These are phyloP conservation scores for Eolophus roseicapilla DNA, from an alignment of 2,113 vertebrate species.

Conservation along the genomic window DNA sequence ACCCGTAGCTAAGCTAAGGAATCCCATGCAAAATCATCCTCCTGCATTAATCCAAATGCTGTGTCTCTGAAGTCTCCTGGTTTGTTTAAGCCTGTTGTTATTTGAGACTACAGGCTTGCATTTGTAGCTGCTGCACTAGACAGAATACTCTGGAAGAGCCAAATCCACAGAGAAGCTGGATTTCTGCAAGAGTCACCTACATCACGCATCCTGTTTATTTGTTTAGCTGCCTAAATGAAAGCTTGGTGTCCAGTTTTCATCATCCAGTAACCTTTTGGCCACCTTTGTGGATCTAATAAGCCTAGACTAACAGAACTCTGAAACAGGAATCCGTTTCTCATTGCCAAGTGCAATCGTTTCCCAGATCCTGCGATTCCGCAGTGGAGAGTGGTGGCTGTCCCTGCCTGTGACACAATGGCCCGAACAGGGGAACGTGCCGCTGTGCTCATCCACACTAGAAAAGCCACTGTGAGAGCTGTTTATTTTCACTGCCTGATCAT, in stretches of 20 bases:
- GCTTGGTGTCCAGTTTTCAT: not conserved
- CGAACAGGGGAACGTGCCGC: not conserved
- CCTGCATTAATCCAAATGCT: not conserved
- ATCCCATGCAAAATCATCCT: not conserved
- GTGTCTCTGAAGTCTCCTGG: not conserved
- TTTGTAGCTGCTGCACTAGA: not conserved
- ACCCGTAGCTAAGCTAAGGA: not conserved
- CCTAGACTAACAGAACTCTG: not conserved
- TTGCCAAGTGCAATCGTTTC: not conserved
- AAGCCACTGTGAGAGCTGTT: not conserved
- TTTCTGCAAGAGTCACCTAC: not conserved
- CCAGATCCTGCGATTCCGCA: not conserved
- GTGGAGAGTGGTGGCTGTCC: rapidly evolving
- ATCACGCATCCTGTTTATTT: not conserved
- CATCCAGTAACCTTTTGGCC: not conserved
- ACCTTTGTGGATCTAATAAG: not conserved
- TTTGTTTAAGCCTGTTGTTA: not conserved
- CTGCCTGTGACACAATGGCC: not conserved
- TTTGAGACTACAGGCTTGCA: not conserved
- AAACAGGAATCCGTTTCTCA: not conserved
- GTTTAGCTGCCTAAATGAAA: not conserved
- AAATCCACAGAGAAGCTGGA: not conserved
- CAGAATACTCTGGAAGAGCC: not conserved
- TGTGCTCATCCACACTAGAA: rapidly evolving
- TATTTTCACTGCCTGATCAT: not conserved